Evolutionary conservation across 2,113 vertebrate genomes (phyloP).

Genomic region (Alaudala cheleensis): DNA sequence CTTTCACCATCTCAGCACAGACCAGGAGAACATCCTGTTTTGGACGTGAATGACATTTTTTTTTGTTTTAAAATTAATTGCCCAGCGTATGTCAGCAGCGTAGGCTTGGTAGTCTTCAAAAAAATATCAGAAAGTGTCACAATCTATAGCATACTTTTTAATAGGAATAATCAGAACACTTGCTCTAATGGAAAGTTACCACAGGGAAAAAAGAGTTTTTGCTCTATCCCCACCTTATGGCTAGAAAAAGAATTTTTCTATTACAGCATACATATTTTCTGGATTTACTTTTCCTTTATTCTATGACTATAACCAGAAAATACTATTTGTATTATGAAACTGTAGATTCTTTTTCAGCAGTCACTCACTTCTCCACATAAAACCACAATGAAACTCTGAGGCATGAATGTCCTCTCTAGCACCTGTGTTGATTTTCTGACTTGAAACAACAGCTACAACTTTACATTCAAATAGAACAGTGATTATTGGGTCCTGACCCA

Average conservation of each 20-base stretch:
- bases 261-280: neutral
- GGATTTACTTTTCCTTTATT: neutral
- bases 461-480: neutral
- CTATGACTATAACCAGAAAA: neutral
- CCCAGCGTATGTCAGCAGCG: neutral
- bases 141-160: neutral
- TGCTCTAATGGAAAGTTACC: neutral
- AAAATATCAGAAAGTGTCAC: neutral
- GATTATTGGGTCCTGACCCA: neutral
- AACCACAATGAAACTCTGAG: neutral
- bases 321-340: neutral
- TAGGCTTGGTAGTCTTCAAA: neutral
- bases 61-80: neutral
- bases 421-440: neutral
- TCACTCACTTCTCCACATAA: neutral
- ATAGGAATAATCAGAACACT: neutral
- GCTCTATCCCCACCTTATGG: constrained; percentile 69
- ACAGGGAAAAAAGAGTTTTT: constrained; percentile 8
- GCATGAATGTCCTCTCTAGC: neutral
- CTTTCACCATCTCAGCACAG: neutral
- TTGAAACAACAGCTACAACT: neutral
- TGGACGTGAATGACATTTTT: neutral
- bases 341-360: neutral
- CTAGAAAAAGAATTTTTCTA: constrained; percentile 44
- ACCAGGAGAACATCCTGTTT: neutral